Percentiles rank a stretch among this genome's conserved stretches.
These are phyloP conservation scores for Watsonalla cultraria DNA, from an alignment of 2,888 invertebrate genomes.

Conservation along the genomic window DNA sequence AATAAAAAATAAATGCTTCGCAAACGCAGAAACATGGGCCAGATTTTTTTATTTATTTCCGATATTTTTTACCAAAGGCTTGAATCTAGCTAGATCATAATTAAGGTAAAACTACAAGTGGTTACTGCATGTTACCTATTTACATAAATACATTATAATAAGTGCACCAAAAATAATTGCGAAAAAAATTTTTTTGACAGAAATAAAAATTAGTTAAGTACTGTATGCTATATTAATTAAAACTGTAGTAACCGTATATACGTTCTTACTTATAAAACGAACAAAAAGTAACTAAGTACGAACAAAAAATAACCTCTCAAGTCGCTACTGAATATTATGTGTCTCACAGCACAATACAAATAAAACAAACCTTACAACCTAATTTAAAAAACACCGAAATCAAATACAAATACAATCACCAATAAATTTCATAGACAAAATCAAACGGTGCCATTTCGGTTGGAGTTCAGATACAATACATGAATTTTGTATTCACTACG, in stretches of 20 bases:
- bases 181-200: too few species aligned
- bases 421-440: constrained; percentile 59
- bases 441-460: constrained; percentile 34
- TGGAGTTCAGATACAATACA: constrained; percentile 27
- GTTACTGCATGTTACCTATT: too few species aligned
- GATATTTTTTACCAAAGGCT: constrained; percentile 20
- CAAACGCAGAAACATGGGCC: constrained; percentile 49
- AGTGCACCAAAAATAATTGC: too few species aligned
- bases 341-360: background rate
- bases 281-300: too few species aligned
- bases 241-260: too few species aligned
- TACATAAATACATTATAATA: too few species aligned
- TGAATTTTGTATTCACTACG: constrained; percentile 75
- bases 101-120: background rate
- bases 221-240: too few species aligned
- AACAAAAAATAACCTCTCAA: background rate
- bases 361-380: constrained; percentile 43
- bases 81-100: background rate
- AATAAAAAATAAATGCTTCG: constrained; percentile 69
- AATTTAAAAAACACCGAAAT: constrained; percentile 37
- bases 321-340: background rate
- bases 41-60: constrained; percentile 31
- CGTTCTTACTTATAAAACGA: too few species aligned
- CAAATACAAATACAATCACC: constrained; percentile 55
- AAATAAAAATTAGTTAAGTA: too few species aligned